phyloP scores from a whole-genome alignment of 2,888 invertebrate species.

The Phytoseiulus persimilis region DNA sequence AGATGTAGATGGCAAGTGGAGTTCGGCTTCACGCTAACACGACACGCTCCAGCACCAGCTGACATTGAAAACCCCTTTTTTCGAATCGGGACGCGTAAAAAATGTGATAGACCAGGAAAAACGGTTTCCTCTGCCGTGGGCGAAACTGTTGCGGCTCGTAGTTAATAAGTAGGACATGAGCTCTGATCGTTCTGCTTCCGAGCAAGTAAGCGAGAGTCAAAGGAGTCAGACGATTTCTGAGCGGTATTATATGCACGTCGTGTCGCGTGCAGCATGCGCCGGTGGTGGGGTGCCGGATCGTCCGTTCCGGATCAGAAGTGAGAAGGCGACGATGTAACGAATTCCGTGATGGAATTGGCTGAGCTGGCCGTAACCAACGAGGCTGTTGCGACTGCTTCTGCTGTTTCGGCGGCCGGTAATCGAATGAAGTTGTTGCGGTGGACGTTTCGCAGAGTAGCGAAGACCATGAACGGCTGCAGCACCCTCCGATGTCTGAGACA shows the following conservation, averaged over 20 bases:
- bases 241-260: too few species aligned
- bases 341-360: background rate
- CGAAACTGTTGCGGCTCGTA: background rate
- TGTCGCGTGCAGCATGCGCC: too few species aligned
- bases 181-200: too few species aligned
- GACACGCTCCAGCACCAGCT: background rate
- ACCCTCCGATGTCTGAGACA: background rate
- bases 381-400: background rate
- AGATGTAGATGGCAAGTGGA: conserved; percentile 5
- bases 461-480: background rate
- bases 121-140: background rate
- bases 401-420: background rate
- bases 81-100: background rate
- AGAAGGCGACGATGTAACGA: too few species aligned
- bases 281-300: too few species aligned
- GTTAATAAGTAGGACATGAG: too few species aligned
- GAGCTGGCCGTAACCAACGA: background rate
- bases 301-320: too few species aligned
- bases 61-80: background rate
- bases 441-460: background rate
- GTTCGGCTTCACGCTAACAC: background rate
- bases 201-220: too few species aligned
- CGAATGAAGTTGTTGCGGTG: background rate
- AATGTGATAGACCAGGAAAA: background rate
- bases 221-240: too few species aligned